Percentiles rank a stretch among this genome's conserved stretches.
phyloP scores from a whole-genome alignment of 2,888 invertebrate genomes.

The Caradrina clavipalpis region DNA sequence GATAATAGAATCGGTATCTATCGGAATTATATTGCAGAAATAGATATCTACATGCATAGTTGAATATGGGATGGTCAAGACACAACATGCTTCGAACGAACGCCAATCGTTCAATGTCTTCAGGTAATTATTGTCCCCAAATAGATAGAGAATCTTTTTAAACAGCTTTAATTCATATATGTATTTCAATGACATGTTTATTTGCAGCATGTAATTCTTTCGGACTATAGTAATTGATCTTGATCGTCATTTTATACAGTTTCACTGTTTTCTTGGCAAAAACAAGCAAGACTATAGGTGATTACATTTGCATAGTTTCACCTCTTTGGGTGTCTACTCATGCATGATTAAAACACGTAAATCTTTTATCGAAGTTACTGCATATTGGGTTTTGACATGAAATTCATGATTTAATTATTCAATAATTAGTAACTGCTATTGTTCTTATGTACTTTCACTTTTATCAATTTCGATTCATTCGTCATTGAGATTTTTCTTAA shows the following conservation, averaged over 20 bases:
- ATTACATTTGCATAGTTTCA: slow-evolving; percentile 62
- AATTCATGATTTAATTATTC: not conserved
- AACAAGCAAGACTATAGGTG: slow-evolving; percentile 26
- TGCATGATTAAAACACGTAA: slow-evolving; percentile 39
- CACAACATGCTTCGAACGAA: no score
- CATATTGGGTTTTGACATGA: not conserved
- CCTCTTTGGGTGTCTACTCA: slow-evolving; percentile 39
- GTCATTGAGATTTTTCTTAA: not conserved
- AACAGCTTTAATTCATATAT: no score
- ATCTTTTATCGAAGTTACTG: slow-evolving; percentile 25
- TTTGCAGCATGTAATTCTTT: no score
- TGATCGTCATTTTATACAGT: slow-evolving; percentile 47
- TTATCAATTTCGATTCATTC: not conserved
- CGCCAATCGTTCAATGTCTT: no score
- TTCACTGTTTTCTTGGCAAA: slow-evolving; percentile 35
- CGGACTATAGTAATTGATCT: no score
- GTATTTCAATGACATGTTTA: no score
- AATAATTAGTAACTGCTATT: not conserved
- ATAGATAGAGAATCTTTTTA: no score
- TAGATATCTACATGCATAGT: no score
- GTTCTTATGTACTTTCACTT: not conserved
- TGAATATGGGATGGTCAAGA: no score
- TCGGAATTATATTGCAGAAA: no score
- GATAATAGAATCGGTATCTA: no score
- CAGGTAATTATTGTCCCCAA: no score